Base-by-base conservation (phyloP, 2,888 invertebrate species). In the Oasisia sp. region DNA sequence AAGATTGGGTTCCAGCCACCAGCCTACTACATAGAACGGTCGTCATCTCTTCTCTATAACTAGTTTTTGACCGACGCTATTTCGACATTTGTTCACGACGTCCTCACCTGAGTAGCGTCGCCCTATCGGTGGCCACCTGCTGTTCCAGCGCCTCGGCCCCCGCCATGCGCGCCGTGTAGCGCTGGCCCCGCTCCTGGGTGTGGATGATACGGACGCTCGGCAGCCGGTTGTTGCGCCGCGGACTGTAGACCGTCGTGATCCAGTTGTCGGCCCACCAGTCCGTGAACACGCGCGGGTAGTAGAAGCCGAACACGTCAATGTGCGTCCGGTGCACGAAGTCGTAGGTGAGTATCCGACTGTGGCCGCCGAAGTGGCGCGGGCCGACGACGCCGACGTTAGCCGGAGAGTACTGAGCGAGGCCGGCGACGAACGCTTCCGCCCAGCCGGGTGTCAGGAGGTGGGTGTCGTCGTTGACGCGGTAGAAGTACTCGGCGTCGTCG, bases 261-360 rank as follows among this genome's bases (percentile, higher is more conserved):
- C 93, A 93, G 89, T 93, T 90, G 89, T 93, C 93, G 1, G 93
- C 93, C 93, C 92, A 93, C 93, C 93, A 93, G 45, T 93, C 93
- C 5, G 93, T 93, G 92, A 93, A 93, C 58, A 93, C 91, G 5
- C 93, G 91, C n/a, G 93, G 93, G 89, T 93, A 93, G 92, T 93
- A 93, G 89, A 89, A 92, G 32, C 93, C 93, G 91, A 93, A 93
- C 11, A 93, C 32, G 19, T 94, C 94, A 8, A 94, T 91, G 91
- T 94, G 94, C 4, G 93, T 94, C 32, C 91, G 89, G 58, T 94
- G 94, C 0, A 94, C 93, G 92, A 94, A 94, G 89, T 94, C 94
- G 91, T 94, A 93, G 14, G 94, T 94, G 8, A 94, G 92, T 32
- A 94, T 94, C 32, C 27, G 92, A 32, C 92, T 93, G 90, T 94